Conservation (phyloP, 2,888 invertebrate genomes). For the Flabesymbios commensalis region DNA sequence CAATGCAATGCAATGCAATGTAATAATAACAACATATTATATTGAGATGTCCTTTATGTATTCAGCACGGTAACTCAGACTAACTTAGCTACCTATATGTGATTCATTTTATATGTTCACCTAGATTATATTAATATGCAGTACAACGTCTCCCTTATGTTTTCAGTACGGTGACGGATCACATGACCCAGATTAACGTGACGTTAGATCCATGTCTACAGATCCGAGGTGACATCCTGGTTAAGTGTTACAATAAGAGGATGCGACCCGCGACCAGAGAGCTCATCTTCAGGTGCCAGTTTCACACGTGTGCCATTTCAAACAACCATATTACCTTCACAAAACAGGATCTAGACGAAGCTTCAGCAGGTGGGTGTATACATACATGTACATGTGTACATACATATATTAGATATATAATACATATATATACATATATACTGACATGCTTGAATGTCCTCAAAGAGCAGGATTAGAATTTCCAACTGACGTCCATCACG, state of each 20-base stretch:
- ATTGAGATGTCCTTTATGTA: no score
- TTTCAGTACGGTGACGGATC: conserved; percentile 68
- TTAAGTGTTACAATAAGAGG: conserved; percentile 80
- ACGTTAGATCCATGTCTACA: conserved; percentile 74
- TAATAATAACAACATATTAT: no score
- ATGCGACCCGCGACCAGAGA: conserved; percentile 63
- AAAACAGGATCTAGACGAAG: conserved; percentile 84
- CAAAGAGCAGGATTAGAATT: no score
- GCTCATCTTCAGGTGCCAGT: conserved; percentile 85
- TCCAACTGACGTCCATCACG: no score
- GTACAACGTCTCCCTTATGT: no score
- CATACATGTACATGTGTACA: neutral
- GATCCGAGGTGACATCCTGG: conserved; percentile 84
- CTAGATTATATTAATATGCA: no score
- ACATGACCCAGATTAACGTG: conserved; percentile 72
- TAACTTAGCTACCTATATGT: no score
- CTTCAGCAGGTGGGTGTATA: conserved; percentile 70
- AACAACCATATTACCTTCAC: conserved; percentile 83
- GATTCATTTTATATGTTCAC: no score
- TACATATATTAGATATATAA: neutral
- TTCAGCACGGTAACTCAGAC: no score
- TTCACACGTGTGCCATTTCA: conserved; percentile 89
- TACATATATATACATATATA: neutral
- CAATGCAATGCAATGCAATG: no score
- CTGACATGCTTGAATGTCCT: no score